A percentile compares a stretch with the other conserved stretches of the same genome.
Conservation (phyloP, 1,140 invertebrate genomes). For the Lethocerus indicus region DNA sequence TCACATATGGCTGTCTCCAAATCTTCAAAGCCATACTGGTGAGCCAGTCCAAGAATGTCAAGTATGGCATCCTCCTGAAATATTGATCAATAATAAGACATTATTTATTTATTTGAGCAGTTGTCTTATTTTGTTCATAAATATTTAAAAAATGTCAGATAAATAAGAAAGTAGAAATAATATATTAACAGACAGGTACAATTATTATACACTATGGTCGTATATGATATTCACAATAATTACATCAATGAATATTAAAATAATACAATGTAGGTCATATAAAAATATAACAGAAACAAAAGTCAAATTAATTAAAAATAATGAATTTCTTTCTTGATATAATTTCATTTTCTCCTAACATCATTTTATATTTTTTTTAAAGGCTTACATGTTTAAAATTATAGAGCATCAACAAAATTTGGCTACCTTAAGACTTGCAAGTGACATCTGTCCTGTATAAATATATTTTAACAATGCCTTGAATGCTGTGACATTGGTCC, state of each 20-base stretch:
- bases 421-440: conserved; percentile 61
- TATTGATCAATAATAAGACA: too few species aligned
- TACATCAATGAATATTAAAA: neutral
- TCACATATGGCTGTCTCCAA: conserved; percentile 83
- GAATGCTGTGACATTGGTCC: conserved; percentile 74
- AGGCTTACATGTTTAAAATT: too few species aligned
- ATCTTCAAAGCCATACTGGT: conserved; percentile 90
- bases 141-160: neutral
- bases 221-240: neutral
- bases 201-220: neutral
- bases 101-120: too few species aligned
- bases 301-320: too few species aligned
- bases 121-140: too few species aligned
- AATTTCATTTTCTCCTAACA: too few species aligned
- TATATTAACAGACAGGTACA: neutral
- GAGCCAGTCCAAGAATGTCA: conserved; percentile 75
- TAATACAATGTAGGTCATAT: neutral
- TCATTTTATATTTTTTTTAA: too few species aligned
- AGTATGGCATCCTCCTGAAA: conserved; percentile 62
- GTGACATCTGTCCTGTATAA: conserved; percentile 78
- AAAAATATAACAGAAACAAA: too few species aligned
- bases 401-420: too few species aligned
- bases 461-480: conserved; percentile 85
- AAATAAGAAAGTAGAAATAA: neutral
- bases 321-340: too few species aligned